Evolutionary conservation across 64 coral and sea anemone genomes (phyloP), one percentile per base, ranked within the genome.

Genomic region (Montipora efflorescens): DNA sequence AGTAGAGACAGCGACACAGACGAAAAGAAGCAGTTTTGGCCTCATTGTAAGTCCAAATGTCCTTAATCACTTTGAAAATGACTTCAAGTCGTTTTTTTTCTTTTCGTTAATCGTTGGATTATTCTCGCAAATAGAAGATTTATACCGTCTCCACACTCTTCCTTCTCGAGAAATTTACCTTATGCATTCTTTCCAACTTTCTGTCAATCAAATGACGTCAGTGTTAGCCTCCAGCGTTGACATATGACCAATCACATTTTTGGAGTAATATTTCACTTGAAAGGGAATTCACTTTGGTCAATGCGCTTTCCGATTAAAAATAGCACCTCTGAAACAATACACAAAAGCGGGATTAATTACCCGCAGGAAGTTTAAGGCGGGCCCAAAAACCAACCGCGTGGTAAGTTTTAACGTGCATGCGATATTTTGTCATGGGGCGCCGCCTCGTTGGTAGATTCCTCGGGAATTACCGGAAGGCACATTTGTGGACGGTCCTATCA

Each of bases 141-240:
- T 52, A 2, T 51, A 79, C 7, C 48, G 0, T 25, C 52, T 5
- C 50, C 58, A 45, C 52, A 61, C 14, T 61, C 61, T 51, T 57
- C 44, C 13, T 47, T 44, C 21, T 47, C 36, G 13, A 44, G 16
- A 67, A 76, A 67, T 88, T 64, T 57, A 67, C 45, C 74, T 83
- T 92, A 48, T 73, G 75, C 94, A 83, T 93, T 5, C 90, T 83
- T 84, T 84, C 36, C 13, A 66, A 46, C 5, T 7, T 52, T 19
- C 66, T 94, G 95, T 97, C 95, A 97, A 97, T 97, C 92, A 97
- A 43, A 75, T 91, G 89, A 92, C 95, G 92, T 97, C 95, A 97
- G 75, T 28, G 53, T 16, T 13, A 85, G 70, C 78, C 79, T 92
- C 58, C 82, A 64, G 83, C 46, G 45, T 69, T 68, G 16, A 16